A percentile compares a stretch with the other conserved stretches of the same genome.
Conservation (phyloP, 2,113 vertebrate genomes). For the human region GRCh38 chr15:96535001-96535500, state of each 20-base stretch:
- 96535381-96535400: slow-evolving; percentile 79
- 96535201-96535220: slow-evolving; percentile 85
- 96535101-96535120: slow-evolving; percentile 81
- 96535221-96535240: slow-evolving; percentile 84
- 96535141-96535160: slow-evolving; percentile 64
- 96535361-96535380: slow-evolving; percentile 84
- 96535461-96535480: slow-evolving; percentile 64
- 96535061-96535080: slow-evolving; percentile 50
- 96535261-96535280: slow-evolving; percentile 87
- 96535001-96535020: slow-evolving; percentile 73
- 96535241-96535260: slow-evolving; percentile 86
- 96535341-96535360: slow-evolving; percentile 81
- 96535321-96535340: slow-evolving; percentile 84
- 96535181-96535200: slow-evolving; percentile 87
- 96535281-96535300: slow-evolving; percentile 88
- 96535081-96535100: slow-evolving; percentile 79
- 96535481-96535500: slow-evolving; percentile 80
- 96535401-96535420: slow-evolving; percentile 63
- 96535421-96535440: slow-evolving; percentile 61
- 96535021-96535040: slow-evolving; percentile 70
- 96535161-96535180: slow-evolving; percentile 81
- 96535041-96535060: slow-evolving; percentile 2
- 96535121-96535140: slow-evolving; percentile 77
- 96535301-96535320: slow-evolving; percentile 85
- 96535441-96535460: slow-evolving; percentile 69